Evolutionary conservation across 2,888 invertebrate genomes (phyloP), one percentile per base, ranked within the genome.

Genomic region (Coleophora flavipennella): DNA sequence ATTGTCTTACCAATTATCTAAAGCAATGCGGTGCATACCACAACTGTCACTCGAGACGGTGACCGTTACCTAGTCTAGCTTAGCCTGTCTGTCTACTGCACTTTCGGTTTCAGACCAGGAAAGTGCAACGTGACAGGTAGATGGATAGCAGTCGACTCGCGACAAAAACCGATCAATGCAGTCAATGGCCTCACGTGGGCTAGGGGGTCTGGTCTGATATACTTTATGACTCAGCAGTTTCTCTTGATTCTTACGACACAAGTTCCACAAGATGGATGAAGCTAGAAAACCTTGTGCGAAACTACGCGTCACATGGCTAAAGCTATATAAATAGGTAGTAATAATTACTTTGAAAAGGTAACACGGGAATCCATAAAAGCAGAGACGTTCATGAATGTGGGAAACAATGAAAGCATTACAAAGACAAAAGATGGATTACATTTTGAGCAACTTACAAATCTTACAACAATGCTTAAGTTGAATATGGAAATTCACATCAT

Each of bases 111-210:
- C 31, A 29, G 11, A 36, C 11, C 33, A 11, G 28, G 35, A 11
- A 40, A 43, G 40, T 45, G 45, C 43, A 43, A 35, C 39, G 13
- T 9, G 33, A 40, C 33, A 36, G 31, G 29, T 34, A 20, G 20
- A 20, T 20, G 20, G 20, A 20, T 20, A 6, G 20, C 20, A 20
- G 20, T 31, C 27, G 11, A 14, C 3, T 20, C 13, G 13, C 27
- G 34, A 20, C 34, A 35, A 33, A 35, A 36, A 29, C 14, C 32
- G 37, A 32, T 46, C 44, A 35, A 36, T 38, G 32, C 33, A 27
- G 38, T 38, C 39, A 40, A 35, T 40, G 35, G 14, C 33, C 38
- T 14, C n/a, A n/a, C 28, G 31, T 14, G n/a, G 12, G 11, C 6
- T 33, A 38, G 29, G 34, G n/a, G 29, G 38, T 9, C 14, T 28